Conservation (phyloP, 37 sponge, comb jelly and placozoan species). For the Lycopodina hypogea region DNA sequence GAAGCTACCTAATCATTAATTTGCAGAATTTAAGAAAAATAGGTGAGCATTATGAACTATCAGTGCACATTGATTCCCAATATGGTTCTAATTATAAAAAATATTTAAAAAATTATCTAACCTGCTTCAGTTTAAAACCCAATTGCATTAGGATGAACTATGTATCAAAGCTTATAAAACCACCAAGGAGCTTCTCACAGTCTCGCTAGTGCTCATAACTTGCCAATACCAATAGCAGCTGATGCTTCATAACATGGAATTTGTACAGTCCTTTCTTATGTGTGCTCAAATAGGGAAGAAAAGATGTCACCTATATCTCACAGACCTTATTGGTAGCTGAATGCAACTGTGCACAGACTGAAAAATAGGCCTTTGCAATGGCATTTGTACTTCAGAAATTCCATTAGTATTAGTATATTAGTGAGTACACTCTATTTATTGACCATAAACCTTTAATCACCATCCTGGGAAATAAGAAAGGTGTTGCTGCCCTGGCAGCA, state of each 20-base stretch:
- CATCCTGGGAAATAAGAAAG: constrained; percentile 38
- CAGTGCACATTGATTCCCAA: constrained; percentile 27
- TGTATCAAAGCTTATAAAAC: constrained; percentile 1
- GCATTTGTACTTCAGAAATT: constrained; percentile 51
- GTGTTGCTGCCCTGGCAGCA: constrained; percentile 37
- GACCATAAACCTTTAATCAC: constrained; percentile 54
- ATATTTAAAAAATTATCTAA: not conserved
- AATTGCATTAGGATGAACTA: no score
- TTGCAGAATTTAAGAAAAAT: constrained; percentile 10
- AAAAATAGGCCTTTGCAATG: constrained; percentile 40
- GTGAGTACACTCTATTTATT: constrained; percentile 43
- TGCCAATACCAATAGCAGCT: constrained; percentile 14
- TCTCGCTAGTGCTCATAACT: constrained; percentile 13
- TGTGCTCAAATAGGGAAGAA: constrained; percentile 28
- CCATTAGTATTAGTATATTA: constrained; percentile 63
- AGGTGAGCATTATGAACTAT: constrained; percentile 36
- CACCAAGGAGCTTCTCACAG: constrained; percentile 4
- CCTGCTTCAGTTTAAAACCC: not conserved
- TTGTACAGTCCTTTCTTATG: constrained; percentile 49
- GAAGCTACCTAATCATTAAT: constrained; percentile 18
- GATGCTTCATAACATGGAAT: constrained; percentile 53
- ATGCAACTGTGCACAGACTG: constrained; percentile 66
- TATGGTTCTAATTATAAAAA: not conserved
- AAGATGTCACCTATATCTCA: constrained; percentile 56
- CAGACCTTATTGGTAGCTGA: constrained; percentile 47